Base-by-base conservation (phyloP, 1,140 invertebrate genomes). In the Trachymyrmex cornetzi region DNA sequence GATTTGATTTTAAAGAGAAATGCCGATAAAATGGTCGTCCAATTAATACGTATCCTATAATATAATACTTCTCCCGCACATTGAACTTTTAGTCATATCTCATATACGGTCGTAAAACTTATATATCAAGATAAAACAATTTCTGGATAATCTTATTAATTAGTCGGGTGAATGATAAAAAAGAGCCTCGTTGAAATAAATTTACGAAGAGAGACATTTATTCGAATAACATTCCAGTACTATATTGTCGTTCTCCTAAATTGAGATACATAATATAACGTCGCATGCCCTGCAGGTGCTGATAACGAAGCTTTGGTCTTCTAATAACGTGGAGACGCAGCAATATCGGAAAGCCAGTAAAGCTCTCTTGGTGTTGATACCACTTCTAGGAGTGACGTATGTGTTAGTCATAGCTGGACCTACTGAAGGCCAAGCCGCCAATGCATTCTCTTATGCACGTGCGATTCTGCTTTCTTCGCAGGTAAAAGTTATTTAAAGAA, bases 261-360 rank as follows among this genome's bases (percentile, higher is more conserved):
- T 22, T 67, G 30, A 67, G 4, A 12, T 53, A 53, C 14, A 72
- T 34, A 11, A 72, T 34, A 11, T 30, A 14, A 14, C 30, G 1
- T 19, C 19, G 14, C 22, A 19, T 69, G 9, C 0, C 2, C 57
- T 44, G 34, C 55, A 98, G 98, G 97, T 99, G 24, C 95, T 99
- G 64, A 98, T 99, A 90, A 99, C 98, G 11, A 99, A 99, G 93
- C 96, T 99, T 16, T 96, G 98, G 69, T 98, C 98, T 3, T 97
- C 98, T 9, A 98, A 98, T 90, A 98, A 97, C 0, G 95, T 97
- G 27, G 98, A 99, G 94, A 98, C 98, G 0, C 97, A 98, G 88
- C 98, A 99, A 93, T 98, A 98, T 94, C 95, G 97, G 63, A 99
- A 99, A 94, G 98, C 98, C 0, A 97, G 97, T 1, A 99, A 99